A percentile compares a stretch with the other conserved stretches of the same genome.
Evolutionary conservation across 2,888 invertebrate genomes (phyloP).

Genomic region (Rugalucina vietnamica): DNA sequence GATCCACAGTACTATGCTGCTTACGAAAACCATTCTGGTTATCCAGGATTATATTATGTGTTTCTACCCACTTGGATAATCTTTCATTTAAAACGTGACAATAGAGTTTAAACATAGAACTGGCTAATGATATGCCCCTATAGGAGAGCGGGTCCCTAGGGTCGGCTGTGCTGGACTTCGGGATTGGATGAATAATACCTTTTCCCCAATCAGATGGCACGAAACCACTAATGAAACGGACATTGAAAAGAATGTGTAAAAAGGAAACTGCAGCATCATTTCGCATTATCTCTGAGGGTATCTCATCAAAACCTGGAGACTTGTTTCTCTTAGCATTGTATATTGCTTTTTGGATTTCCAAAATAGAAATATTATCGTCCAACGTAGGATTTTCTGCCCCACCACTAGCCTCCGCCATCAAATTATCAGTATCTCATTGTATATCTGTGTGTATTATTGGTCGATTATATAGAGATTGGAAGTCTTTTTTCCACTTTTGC

Average conservation of each 20-base stretch:
- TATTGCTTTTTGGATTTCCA: neutral
- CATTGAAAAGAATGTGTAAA: conserved; percentile 23
- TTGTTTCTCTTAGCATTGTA: neutral
- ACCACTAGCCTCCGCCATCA: neutral
- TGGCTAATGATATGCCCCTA: conserved; percentile 21
- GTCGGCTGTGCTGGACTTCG: conserved; percentile 17
- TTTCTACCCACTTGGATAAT: neutral
- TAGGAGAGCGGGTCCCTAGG: conserved; percentile 29
- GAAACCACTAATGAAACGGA: neutral
- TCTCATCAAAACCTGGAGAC: conserved; percentile 5
- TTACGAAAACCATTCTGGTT: neutral
- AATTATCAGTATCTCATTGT: neutral
- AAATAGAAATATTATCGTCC: neutral
- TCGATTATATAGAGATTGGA: neutral
- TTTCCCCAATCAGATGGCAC: conserved; percentile 24
- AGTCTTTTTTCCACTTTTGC: neutral
- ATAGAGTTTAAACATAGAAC: conserved; percentile 32
- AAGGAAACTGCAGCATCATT: conserved; percentile 3
- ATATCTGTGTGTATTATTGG: too few relatives aligned
- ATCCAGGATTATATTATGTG: conserved; percentile 3
- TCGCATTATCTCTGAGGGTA: conserved; percentile 1
- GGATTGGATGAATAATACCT: conserved; percentile 25
- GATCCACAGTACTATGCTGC: conserved; percentile 19
- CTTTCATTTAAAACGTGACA: conserved; percentile 13
- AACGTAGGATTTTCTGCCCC: too few relatives aligned